Evolutionary conservation across 2,888 invertebrate genomes (phyloP).

Genomic region (Chrysolina oricalcia): DNA sequence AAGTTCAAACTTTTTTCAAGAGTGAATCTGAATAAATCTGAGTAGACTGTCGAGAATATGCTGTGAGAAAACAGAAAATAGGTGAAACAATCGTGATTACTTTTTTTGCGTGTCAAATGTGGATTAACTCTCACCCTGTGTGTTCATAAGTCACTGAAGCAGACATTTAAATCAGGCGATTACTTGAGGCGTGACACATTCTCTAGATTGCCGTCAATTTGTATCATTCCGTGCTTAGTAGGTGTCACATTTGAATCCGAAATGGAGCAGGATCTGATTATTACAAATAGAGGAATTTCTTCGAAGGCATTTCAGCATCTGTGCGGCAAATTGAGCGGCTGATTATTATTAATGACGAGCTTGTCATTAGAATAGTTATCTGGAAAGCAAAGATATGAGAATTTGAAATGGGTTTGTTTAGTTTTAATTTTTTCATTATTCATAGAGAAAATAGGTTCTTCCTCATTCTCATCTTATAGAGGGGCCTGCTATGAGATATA

Average conservation of each 20-base stretch:
- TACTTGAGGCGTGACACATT: slow-evolving; percentile 41
- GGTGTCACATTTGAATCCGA: slow-evolving; percentile 11
- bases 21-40: no score
- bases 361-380: not conserved
- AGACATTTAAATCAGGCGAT: not conserved
- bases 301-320: not conserved
- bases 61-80: no score
- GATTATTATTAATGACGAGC: slow-evolving; percentile 1
- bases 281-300: slow-evolving; percentile 13
- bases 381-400: not conserved
- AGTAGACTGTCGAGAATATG: no score
- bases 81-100: no score
- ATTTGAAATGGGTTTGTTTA: no score
- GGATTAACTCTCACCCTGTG: not conserved
- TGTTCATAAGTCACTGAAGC: not conserved
- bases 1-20: no score
- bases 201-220: slow-evolving; percentile 39
- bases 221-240: slow-evolving; percentile 32
- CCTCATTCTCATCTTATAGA: no score
- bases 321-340: not conserved
- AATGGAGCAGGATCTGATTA: slow-evolving; percentile 10
- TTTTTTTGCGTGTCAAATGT: not conserved
- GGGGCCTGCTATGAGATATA: no score
- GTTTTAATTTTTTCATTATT: no score
- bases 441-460: no score